Conservation (phyloP, 1,140 invertebrate genomes). For the Coptotermes formosanus region DNA sequence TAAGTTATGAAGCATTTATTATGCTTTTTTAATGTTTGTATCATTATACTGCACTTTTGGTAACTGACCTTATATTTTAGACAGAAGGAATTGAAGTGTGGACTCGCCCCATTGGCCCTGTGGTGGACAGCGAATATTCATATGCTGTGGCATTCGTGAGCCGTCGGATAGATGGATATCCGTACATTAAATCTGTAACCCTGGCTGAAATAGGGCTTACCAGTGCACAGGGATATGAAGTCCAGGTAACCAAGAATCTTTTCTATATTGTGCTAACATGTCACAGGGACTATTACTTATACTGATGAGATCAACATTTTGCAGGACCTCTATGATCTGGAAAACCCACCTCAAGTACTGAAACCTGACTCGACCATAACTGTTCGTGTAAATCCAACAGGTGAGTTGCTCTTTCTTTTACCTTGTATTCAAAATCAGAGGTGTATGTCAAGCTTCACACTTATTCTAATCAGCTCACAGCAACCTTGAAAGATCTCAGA, state of each 20-base stretch:
- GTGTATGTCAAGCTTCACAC: too few species aligned
- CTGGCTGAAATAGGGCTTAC: slow-evolving; percentile 40
- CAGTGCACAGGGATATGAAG: slow-evolving; percentile 29
- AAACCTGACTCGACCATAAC: background rate
- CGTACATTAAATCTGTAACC: slow-evolving; percentile 37
- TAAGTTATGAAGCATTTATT: background rate
- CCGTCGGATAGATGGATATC: slow-evolving; percentile 39
- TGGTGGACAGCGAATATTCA: slow-evolving; percentile 37
- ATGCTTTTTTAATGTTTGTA: background rate
- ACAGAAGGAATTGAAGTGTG: slow-evolving; percentile 40
- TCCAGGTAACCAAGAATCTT: slow-evolving; percentile 25
- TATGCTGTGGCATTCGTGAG: slow-evolving; percentile 41
- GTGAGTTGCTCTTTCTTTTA: background rate
- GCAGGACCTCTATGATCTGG: background rate
- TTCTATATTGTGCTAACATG: background rate
- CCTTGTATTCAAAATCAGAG: background rate
- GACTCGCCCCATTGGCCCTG: slow-evolving; percentile 40
- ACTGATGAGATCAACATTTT: background rate
- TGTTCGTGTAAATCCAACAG: background rate
- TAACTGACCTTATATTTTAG: background rate
- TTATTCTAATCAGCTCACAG: too few species aligned
- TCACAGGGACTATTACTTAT: background rate
- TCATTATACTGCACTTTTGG: background rate
- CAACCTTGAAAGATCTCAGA: too few species aligned
- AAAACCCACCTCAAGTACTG: background rate